Conservation (phyloP, 1,140 invertebrate species). For the Drosophila pectinifera region DNA sequence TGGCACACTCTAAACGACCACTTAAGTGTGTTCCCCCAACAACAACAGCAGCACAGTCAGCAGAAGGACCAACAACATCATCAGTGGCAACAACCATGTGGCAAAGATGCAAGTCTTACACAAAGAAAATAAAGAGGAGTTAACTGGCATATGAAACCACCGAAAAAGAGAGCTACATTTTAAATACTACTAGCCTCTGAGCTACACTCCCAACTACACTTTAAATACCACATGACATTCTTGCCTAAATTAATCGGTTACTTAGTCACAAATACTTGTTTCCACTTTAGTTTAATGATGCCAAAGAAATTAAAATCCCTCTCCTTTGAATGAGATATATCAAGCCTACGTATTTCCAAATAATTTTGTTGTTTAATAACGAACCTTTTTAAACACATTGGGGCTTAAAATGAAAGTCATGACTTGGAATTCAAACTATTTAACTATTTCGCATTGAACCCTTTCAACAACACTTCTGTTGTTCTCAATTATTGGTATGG, state of each 20-base stretch:
- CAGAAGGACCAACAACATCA: conserved; percentile 31
- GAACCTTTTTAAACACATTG: too few relatives aligned
- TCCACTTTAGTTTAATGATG: too few relatives aligned
- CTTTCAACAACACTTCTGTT: neutral
- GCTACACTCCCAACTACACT: too few relatives aligned
- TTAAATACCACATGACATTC: neutral
- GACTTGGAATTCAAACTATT: neutral
- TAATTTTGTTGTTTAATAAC: too few relatives aligned
- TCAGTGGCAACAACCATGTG: conserved; percentile 53
- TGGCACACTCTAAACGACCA: conserved; percentile 75
- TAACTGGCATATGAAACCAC: neutral
- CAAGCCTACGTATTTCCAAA: too few relatives aligned
- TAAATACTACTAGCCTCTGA: neutral
- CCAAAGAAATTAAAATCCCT: too few relatives aligned
- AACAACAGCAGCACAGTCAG: conserved; percentile 36
- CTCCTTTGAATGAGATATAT: too few relatives aligned
- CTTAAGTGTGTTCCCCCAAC: conserved; percentile 75
- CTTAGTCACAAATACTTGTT: too few relatives aligned
- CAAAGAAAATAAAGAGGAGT: neutral
- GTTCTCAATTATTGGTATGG: conserved; percentile 6
- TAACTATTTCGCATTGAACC: too few relatives aligned
- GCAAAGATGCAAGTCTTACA: conserved; percentile 53
- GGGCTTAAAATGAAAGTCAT: too few relatives aligned
- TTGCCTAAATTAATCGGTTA: neutral
- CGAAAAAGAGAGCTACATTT: neutral